Base-by-base conservation (phyloP, 2,113 vertebrate species). In the Myotis davidii region DNA sequence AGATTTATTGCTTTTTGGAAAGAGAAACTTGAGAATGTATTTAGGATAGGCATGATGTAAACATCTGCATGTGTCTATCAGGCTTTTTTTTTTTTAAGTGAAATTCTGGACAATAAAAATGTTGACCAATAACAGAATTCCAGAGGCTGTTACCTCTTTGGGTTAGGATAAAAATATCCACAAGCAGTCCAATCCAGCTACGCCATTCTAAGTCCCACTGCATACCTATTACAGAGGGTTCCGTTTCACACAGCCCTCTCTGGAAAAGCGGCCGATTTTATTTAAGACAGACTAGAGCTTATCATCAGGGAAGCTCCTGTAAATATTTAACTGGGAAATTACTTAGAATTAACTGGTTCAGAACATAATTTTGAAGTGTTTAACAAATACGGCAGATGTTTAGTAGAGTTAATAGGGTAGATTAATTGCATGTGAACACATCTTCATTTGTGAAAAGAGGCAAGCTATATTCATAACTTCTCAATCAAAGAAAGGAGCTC, bases 181-280 rank as follows among this genome's bases (percentile, higher is more conserved):
- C 67, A 84, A 95, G 61, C 9, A 84, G 45, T 89, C 32, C 37
- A 85, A 70, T 25, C 8, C 20, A 96, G 27, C 79, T 85, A 95
- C 90, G 37, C 4, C 90, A 50, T 54, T 96, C 90, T 42, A 81
- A 70, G 69, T 98, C 98, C 97, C 96, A 98, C 54, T 96, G 95
- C 27, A 86, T 85, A 96, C 78, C 83, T 89, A 95, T 96, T 97
- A 94, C 97, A 98, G 72, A 95, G 84, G 97, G 90, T 97, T 94
- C 67, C 50, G 37, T 98, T 97, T 95, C 97, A 93, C 96, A 94
- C 52, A 96, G 91, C 95, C 98, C 94, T 95, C 94, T 84, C 91
- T 65, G 93, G 97, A 98, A 97, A 98, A 85, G 69, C 70, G 45
- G 0, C 91, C 97, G 96, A 97, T 92, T 98, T 92, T 98, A 98